These are phyloP conservation scores for Spicauda simplicius DNA, from an alignment of 2,888 invertebrate genomes.

Conservation along the genomic window DNA sequence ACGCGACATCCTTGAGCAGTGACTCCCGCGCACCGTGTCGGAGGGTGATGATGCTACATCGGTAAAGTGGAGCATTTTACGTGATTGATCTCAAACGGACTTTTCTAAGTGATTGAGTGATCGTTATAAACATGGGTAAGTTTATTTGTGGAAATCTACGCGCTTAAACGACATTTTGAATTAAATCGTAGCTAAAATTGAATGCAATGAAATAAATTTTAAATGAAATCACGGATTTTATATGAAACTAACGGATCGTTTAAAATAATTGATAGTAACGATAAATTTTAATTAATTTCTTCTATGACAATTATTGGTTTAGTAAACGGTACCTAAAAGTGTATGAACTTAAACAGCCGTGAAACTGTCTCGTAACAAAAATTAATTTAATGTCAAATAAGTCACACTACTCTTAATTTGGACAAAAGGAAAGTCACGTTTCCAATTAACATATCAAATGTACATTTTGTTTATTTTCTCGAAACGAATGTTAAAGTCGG, in stretches of 20 bases:
- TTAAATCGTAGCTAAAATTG: not conserved
- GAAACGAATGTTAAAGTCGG: conserved; percentile 14
- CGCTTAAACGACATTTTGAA: not conserved
- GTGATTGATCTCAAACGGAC: conserved; percentile 70
- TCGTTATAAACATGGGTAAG: conserved; percentile 70
- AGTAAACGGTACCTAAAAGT: not conserved
- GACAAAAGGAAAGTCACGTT: conserved; percentile 10
- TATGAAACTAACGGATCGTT: too few species aligned
- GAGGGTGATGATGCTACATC: conserved; percentile 76
- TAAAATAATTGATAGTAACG: too few species aligned
- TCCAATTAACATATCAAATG: conserved; percentile 24
- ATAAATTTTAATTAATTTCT: not conserved
- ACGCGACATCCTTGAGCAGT: conserved; percentile 75
- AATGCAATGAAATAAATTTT: not conserved
- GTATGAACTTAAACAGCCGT: not conserved
- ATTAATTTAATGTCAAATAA: not conserved
- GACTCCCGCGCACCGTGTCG: conserved; percentile 51
- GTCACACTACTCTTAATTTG: not conserved
- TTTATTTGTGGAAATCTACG: conserved; percentile 35
- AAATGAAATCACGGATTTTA: not conserved
- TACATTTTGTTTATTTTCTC: not conserved
- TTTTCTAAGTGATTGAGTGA: conserved; percentile 71
- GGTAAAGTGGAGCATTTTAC: conserved; percentile 64
- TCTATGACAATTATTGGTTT: not conserved
- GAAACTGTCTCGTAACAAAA: not conserved